Percentiles rank a stretch among this genome's conserved stretches.
Conservation (phyloP, 92 coral and sea anemone species). For the Bergia sp. region DNA sequence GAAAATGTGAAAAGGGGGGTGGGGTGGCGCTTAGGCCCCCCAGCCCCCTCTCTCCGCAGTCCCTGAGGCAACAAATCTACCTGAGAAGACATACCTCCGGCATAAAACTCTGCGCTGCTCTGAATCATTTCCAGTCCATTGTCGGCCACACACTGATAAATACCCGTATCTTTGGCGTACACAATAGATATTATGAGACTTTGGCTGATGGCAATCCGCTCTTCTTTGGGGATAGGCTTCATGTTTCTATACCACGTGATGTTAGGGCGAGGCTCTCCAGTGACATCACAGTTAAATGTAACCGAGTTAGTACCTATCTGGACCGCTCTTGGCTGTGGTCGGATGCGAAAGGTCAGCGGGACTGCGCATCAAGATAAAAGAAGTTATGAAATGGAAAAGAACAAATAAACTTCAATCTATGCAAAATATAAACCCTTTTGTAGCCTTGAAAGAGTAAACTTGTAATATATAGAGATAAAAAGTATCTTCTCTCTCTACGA, state of each 20-base stretch:
- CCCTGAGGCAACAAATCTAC: no score
- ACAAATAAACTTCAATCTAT: not conserved
- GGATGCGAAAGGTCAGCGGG: slow-evolving; percentile 71
- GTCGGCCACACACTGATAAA: slow-evolving; percentile 93
- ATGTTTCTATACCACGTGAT: slow-evolving; percentile 94
- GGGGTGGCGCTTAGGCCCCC: no score
- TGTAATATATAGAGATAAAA: no score
- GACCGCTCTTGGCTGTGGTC: slow-evolving; percentile 73
- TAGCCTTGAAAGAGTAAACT: not conserved
- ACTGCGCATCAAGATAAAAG: slow-evolving; percentile 49
- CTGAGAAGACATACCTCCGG: slow-evolving; percentile 37
- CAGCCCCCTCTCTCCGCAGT: no score
- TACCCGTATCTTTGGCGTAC: slow-evolving; percentile 78
- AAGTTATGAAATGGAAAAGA: not conserved
- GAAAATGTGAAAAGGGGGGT: no score
- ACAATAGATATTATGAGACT: slow-evolving; percentile 66
- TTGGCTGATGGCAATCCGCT: slow-evolving; percentile 62
- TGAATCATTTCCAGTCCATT: slow-evolving; percentile 84
- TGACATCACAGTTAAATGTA: slow-evolving; percentile 76
- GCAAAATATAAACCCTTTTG: not conserved
- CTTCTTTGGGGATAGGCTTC: slow-evolving; percentile 48
- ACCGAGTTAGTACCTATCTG: slow-evolving; percentile 43
- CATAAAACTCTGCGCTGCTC: slow-evolving; percentile 80
- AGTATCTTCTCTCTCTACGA: no score
- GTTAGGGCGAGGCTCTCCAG: slow-evolving; percentile 85